phyloP scores from a whole-genome alignment of 2,797 vertebrate species.

The Karalla daura region DNA sequence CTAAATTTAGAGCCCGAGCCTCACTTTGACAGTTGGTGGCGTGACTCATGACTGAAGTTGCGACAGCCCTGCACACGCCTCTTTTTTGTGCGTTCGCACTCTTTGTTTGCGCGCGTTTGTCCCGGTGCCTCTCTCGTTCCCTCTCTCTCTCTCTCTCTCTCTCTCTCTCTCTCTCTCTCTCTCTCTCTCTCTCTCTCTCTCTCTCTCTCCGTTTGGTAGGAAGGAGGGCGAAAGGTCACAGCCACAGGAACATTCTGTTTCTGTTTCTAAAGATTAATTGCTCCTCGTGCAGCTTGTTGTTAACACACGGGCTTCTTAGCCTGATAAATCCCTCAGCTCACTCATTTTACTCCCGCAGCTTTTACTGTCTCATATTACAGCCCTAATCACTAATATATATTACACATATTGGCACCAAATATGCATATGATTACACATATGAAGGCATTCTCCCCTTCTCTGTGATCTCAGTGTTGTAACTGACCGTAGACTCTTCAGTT shows the following conservation, averaged over 20 bases:
- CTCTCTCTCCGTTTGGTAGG: conserved; percentile 12
- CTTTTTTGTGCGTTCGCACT: conserved; percentile 22
- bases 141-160: conserved; percentile 6
- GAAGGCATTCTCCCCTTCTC: background rate
- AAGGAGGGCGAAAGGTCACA: conserved; percentile 48
- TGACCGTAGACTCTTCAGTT: conserved; percentile 8
- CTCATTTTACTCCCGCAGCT: conserved; percentile 3
- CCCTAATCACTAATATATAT: conserved; percentile 18
- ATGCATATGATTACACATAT: conserved; percentile 3
- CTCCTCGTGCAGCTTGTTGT: conserved; percentile 33
- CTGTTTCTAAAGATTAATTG: conserved; percentile 42
- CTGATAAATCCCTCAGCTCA: conserved; percentile 22
- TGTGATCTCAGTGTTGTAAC: conserved; percentile 3
- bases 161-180: conserved; percentile 20
- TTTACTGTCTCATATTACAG: conserved; percentile 20
- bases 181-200: conserved; percentile 13
- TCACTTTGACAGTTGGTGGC: conserved; percentile 74
- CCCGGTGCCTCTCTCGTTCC: conserved; percentile 25
- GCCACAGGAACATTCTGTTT: conserved; percentile 51
- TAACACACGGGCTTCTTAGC: conserved; percentile 27
- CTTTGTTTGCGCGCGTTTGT: too few species aligned
- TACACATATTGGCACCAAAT: conserved; percentile 5
- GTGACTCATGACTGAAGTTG: conserved; percentile 71
- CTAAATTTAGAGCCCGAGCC: conserved; percentile 79
- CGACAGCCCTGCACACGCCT: conserved; percentile 50